Evolutionary conservation across 2,888 invertebrate species (phyloP).

Genomic region (Cantharis lateralis): DNA sequence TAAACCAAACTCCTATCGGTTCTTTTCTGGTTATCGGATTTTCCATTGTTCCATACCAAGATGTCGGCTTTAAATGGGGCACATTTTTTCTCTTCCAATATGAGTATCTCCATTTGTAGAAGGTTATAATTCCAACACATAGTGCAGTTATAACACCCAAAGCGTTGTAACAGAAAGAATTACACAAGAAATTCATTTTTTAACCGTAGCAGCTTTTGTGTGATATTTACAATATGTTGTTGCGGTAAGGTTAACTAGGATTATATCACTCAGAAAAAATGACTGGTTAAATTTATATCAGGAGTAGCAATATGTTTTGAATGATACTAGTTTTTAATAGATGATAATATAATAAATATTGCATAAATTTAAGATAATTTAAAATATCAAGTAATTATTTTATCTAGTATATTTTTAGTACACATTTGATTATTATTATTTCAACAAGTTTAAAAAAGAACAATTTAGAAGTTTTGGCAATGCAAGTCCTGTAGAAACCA

Average conservation of each 20-base stretch:
- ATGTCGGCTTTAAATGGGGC: conserved; percentile 2
- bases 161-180: not conserved
- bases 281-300: not conserved
- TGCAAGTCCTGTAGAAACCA: too few relatives aligned
- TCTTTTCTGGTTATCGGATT: not conserved
- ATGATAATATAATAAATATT: too few relatives aligned
- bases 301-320: too few relatives aligned
- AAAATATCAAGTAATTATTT: too few relatives aligned
- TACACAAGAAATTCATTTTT: not conserved
- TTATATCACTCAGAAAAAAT: not conserved
- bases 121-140: not conserved
- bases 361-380: too few relatives aligned
- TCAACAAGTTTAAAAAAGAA: too few relatives aligned
- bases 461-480: too few relatives aligned
- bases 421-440: too few relatives aligned
- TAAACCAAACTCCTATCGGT: not conserved
- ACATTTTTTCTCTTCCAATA: conserved; percentile 17
- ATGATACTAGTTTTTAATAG: too few relatives aligned
- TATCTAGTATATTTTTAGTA: too few relatives aligned
- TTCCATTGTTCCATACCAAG: conserved; percentile 19
- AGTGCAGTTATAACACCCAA: not conserved
- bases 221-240: conserved; percentile 41
- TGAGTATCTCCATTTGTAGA: conserved; percentile 21
- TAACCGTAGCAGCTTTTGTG: conserved; percentile 30
- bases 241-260: not conserved